Conservation (phyloP, 2,797 vertebrate genomes). For the Alcedo atthis region DNA sequence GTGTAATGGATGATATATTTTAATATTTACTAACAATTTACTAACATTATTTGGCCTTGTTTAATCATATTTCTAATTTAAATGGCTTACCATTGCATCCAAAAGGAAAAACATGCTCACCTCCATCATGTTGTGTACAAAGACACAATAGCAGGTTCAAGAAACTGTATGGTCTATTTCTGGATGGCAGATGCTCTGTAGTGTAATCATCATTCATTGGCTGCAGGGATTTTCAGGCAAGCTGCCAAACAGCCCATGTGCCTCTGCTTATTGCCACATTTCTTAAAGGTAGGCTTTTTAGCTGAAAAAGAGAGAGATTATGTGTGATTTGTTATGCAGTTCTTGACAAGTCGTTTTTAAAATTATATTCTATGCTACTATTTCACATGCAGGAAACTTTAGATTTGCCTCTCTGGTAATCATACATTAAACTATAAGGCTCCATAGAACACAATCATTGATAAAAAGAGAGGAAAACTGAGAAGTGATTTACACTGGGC, state of each 20-base stretch:
- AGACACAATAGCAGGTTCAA: conserved; percentile 64
- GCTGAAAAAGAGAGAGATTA: conserved; percentile 67
- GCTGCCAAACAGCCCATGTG: conserved; percentile 73
- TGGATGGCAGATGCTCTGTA: conserved; percentile 72
- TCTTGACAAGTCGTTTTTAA: conserved; percentile 69
- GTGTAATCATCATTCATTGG: conserved; percentile 58
- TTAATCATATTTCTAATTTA: conserved; percentile 69
- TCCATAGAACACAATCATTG: neutral
- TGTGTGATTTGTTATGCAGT: conserved; percentile 62
- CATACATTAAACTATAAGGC: neutral
- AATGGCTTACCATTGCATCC: conserved; percentile 53
- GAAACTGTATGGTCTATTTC: conserved; percentile 59
- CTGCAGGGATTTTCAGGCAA: conserved; percentile 68
- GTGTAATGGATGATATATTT: neutral
- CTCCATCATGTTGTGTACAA: conserved; percentile 62
- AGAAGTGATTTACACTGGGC: neutral
- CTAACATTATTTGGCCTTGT: conserved; percentile 16
- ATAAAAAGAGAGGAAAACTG: neutral
- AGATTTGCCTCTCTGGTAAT: neutral
- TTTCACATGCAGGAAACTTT: neutral
- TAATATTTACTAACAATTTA: neutral
- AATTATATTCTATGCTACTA: conserved; percentile 48
- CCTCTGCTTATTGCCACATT: conserved; percentile 74
- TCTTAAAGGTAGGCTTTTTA: conserved; percentile 70
- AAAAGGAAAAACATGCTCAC: conserved; percentile 67